Percentiles rank a stretch among this genome's conserved stretches.
These are phyloP conservation scores for Enoplosus armatus DNA, from an alignment of 2,797 vertebrate genomes.

Conservation along the genomic window DNA sequence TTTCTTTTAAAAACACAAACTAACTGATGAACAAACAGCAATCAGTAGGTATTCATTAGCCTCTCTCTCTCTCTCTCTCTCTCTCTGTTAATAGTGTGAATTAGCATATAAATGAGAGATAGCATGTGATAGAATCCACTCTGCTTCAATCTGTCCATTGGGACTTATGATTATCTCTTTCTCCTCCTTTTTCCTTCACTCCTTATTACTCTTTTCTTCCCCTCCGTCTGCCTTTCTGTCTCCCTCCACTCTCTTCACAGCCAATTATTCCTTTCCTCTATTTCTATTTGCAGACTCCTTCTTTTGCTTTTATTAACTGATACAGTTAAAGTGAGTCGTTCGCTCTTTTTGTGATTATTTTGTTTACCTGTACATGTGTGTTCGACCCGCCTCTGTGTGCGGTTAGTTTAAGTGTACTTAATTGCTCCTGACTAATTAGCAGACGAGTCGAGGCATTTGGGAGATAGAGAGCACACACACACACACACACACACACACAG, in stretches of 20 bases:
- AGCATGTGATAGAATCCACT: slow-evolving; percentile 88
- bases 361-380: slow-evolving; percentile 75
- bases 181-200: slow-evolving; percentile 59
- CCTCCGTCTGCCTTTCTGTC: slow-evolving; percentile 27
- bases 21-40: slow-evolving; percentile 72
- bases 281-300: slow-evolving; percentile 36
- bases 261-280: slow-evolving; percentile 19
- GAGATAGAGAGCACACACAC: slow-evolving; percentile 43
- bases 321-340: slow-evolving; percentile 49
- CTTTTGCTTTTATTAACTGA: slow-evolving; percentile 38
- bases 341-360: slow-evolving; percentile 61
- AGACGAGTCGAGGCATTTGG: slow-evolving; percentile 76
- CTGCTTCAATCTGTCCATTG: slow-evolving; percentile 80
- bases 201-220: slow-evolving; percentile 56
- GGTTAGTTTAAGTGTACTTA: slow-evolving; percentile 76
- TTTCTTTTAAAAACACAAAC: slow-evolving; percentile 53
- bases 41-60: slow-evolving; percentile 69
- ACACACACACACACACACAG: slow-evolving; percentile 28
- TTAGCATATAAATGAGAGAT: slow-evolving; percentile 95
- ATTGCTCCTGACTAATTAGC: slow-evolving; percentile 83
- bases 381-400: slow-evolving; percentile 58
- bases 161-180: slow-evolving; percentile 79
- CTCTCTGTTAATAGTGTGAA: slow-evolving; percentile 83
- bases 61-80: slow-evolving; percentile 41
- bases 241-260: slow-evolving; percentile 5